Evolutionary conservation across 2,797 vertebrate genomes (phyloP), one percentile per base, ranked within the genome.

Genomic region (Poeciliopsis gracilis): DNA sequence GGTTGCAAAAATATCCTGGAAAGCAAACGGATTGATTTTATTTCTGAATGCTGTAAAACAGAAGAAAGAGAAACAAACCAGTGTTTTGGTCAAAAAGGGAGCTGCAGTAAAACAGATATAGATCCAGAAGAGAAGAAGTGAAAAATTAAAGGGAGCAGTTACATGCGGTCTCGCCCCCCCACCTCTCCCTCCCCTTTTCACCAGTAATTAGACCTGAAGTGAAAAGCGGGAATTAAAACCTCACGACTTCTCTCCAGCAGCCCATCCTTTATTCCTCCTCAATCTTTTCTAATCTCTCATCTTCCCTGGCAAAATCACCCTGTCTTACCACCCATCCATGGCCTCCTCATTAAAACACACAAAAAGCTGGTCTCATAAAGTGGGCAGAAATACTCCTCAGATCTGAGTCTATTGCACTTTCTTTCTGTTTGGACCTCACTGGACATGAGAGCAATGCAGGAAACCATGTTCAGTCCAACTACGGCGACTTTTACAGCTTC

Each of bases 341-440:
- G 80, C 84, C 81, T 87, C 84, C 91, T 94, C 92, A 92, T 95
- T 94, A 94, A 91, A 93, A 86, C 86, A 84, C 88, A 89, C 87
- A 91, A 83, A 80, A 83, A 91, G 89, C 84, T 83, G 73, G 83
- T 83, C 84, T 87, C 87, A 90, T 92, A 88, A 93, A 91, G 86
- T 49, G 81, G 79, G 87, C 84, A 90, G 84, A 73, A 90, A 89
- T 88, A 84, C 77, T 25, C 88, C 90, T 89, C 82, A 88, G 89
- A 90, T 90, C 86, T 89, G 85, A 89, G 86, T 90, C 88, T 85
- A 81, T 84, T 70, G 73, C 87, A 79, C 75, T 89, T 28, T 33
- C 74, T 87, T 78, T 84, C 74, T 78, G 74, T 77, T 85, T 72
- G 20, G 61, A 63, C 12, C 84, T 87, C 80, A 74, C 81, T 84